Base-by-base conservation (phyloP, 2,888 invertebrate species). In the Phengaris alcon region DNA sequence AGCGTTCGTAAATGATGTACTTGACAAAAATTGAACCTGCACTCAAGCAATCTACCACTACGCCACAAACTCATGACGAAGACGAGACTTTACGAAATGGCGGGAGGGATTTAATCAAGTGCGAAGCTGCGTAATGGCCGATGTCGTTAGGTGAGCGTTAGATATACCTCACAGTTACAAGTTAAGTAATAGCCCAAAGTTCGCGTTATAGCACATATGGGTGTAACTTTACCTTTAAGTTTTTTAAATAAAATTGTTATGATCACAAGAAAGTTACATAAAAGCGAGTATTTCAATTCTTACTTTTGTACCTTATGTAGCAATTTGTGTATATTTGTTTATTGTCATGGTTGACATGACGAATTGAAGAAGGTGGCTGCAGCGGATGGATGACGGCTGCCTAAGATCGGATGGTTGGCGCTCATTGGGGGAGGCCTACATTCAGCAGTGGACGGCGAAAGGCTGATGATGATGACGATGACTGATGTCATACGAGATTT, bases 221-320 rank as follows among this genome's bases (percentile, higher is more conserved):
- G 64, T 64, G 12, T 48, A 51, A 70, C 70, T 70, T 70, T n/a
- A 12, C 48, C 48, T 51, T 70, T 51, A 70, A 70, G 64, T 64
- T 64, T 64, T 64, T 44, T 48, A 4, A 7, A 48, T 52, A 2
- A 44, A 12, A 64, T 44, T 64, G 64, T 44, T 64, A 44, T 64
- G 12, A 64, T 64, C 44, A 64, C 44, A 35, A 64, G 5, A 64
- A 64, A 64, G 64, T 64, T 64, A 44, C 12, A 7, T 64, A 52
- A 52, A 9, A 52, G 52, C 10, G 52, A 12, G 4, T 10, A 44
- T 64, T 64, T 64, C 35, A 64, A 12, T 64, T 22, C 22, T 22
- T 15, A 57, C 59, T 59, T 22, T 35, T 35, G 10, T 52, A 35
- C 35, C 35, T 64, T 44, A 6, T 35, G 64, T 1, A 10, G 9